Conservation (phyloP, 2,113 vertebrate genomes). For the Dicaeum eximium region DNA sequence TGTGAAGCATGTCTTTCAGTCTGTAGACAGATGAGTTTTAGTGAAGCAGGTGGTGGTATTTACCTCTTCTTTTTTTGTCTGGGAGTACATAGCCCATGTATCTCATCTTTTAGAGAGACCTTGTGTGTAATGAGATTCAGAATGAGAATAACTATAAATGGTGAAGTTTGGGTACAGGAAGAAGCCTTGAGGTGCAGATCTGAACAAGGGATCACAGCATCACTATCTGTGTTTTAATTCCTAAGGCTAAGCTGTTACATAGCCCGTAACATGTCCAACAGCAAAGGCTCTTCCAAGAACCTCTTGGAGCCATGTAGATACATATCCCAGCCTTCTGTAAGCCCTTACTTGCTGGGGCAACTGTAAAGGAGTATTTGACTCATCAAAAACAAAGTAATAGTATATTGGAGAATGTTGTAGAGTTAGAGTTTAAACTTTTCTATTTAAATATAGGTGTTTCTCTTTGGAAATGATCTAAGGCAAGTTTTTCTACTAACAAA, state of each 20-base stretch:
- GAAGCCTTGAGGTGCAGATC: not conserved
- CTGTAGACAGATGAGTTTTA: not conserved
- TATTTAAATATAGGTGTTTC: not conserved
- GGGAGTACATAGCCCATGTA: not conserved
- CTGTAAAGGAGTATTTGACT: not conserved
- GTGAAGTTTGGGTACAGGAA: not conserved
- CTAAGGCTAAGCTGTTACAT: not conserved
- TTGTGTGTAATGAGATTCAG: not conserved
- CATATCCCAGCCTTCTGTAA: not conserved
- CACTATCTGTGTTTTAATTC: not conserved
- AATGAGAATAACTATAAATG: not conserved
- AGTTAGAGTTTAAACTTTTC: not conserved
- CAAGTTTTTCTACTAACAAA: not conserved
- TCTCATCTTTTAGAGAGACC: not conserved
- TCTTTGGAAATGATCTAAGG: not conserved
- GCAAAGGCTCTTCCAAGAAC: not conserved
- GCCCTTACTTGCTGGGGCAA: not conserved
- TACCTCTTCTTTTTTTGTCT: not conserved
- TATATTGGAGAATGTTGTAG: not conserved
- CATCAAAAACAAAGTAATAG: not conserved
- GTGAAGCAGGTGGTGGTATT: not conserved
- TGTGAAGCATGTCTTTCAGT: not conserved
- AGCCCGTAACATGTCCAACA: fast-evolving
- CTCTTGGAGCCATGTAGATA: not conserved
- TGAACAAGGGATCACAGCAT: not conserved